phyloP scores from a whole-genome alignment of 2,888 invertebrate species.

The Timandra comae region DNA sequence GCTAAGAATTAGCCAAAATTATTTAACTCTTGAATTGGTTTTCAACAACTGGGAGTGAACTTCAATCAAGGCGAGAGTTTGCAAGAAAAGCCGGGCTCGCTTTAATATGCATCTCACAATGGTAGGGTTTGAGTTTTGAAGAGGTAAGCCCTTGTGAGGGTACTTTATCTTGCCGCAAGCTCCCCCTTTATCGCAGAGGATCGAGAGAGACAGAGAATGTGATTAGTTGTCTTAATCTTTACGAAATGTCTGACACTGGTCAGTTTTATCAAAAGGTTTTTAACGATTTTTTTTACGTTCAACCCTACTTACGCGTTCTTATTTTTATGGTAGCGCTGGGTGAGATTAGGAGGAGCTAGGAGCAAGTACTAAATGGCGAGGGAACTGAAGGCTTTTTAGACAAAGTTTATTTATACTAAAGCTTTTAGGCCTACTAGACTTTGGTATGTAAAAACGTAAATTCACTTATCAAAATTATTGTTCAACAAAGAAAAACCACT shows the following conservation, averaged over 20 bases:
- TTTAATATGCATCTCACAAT: conserved; percentile 73
- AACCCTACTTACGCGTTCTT: conserved; percentile 3
- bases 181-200: conserved; percentile 45
- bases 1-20: conserved; percentile 46
- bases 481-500: too few relatives aligned
- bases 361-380: too few relatives aligned
- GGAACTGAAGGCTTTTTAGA: too few relatives aligned
- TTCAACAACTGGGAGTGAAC: conserved; percentile 39
- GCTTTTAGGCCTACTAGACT: too few relatives aligned
- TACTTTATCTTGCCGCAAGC: conserved; percentile 67
- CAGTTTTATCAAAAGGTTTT: conserved; percentile 29
- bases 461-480: too few relatives aligned
- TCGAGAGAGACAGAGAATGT: conserved; percentile 41
- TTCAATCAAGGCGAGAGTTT: conserved; percentile 59
- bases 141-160: conserved; percentile 60
- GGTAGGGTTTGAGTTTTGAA: conserved; percentile 62
- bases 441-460: too few relatives aligned
- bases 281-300: conserved; percentile 9
- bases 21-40: conserved; percentile 55
- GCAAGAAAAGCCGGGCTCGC: conserved; percentile 51
- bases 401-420: too few relatives aligned
- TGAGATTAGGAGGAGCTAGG: background rate
- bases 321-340: background rate
- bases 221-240: conserved; percentile 66
- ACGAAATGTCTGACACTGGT: conserved; percentile 34